Evolutionary conservation across 2,113 vertebrate genomes (phyloP).

Genomic region (Coryphaenoides rupestris): DNA sequence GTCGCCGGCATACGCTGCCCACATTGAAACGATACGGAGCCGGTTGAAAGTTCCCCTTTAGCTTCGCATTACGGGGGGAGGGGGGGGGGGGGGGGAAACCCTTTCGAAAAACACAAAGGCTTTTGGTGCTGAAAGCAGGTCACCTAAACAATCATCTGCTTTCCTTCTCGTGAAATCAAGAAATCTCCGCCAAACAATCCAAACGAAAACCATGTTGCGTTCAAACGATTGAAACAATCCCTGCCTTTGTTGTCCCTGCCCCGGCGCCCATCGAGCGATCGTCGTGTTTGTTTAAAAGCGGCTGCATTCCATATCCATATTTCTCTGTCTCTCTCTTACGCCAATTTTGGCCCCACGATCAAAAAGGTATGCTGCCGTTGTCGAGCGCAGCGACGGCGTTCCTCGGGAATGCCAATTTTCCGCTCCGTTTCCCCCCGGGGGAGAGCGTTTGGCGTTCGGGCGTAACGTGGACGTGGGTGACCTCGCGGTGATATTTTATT

Average conservation of each 20-base stretch:
- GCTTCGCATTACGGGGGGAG: constrained; percentile 30
- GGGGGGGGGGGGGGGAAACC: constrained; percentile 33
- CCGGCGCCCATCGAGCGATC: too few relatives aligned
- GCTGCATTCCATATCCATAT: constrained; percentile 10
- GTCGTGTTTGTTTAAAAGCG: constrained; percentile 4
- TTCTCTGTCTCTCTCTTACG: constrained; percentile 18
- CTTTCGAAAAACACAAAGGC: neutral
- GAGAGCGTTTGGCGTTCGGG: constrained; percentile 23
- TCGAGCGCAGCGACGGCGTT: neutral
- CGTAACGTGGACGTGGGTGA: too few relatives aligned
- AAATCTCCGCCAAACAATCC: constrained; percentile 2
- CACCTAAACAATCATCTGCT: neutral
- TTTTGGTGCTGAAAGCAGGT: neutral
- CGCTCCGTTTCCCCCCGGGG: constrained; percentile 35
- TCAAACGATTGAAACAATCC: neutral
- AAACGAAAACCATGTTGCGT: constrained; percentile 4
- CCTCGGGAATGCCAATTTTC: constrained; percentile 26
- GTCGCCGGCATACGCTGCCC: too few relatives aligned
- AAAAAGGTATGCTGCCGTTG: neutral
- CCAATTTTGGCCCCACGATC: neutral
- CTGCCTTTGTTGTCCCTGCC: too few relatives aligned
- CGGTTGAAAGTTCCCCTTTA: too few relatives aligned
- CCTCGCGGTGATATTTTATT: too few relatives aligned
- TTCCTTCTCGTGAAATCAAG: constrained; percentile 9
- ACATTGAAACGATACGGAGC: too few relatives aligned